These are phyloP conservation scores for Eupeodes corollae DNA, from an alignment of 1,140 invertebrate species.

Conservation along the genomic window DNA sequence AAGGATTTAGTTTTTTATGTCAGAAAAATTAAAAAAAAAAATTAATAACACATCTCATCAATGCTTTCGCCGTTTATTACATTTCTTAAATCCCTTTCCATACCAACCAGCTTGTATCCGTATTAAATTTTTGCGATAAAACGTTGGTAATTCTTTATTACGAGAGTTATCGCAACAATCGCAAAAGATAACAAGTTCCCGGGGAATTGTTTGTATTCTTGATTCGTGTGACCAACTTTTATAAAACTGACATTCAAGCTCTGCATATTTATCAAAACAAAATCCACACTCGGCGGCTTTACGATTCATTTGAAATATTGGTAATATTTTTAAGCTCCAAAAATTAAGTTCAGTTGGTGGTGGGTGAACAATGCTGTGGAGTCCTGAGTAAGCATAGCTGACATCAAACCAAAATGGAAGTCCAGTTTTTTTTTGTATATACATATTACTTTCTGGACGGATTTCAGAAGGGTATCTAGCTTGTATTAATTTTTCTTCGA, in stretches of 20 bases:
- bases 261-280: constrained; percentile 43
- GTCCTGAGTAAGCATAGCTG: constrained; percentile 47
- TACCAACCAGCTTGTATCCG: constrained; percentile 47
- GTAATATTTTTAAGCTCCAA: constrained; percentile 30
- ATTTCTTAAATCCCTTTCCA: constrained; percentile 46
- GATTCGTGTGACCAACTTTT: constrained; percentile 28
- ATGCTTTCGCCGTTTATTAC: constrained; percentile 3
- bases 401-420: constrained; percentile 37
- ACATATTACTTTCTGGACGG: neutral
- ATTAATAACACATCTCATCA: no score
- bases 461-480: neutral
- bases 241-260: constrained; percentile 45
- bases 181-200: constrained; percentile 42
- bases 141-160: constrained; percentile 21
- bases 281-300: constrained; percentile 40
- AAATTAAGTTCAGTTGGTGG: constrained; percentile 38
- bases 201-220: constrained; percentile 38
- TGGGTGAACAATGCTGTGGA: constrained; percentile 50
- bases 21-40: no score
- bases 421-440: constrained; percentile 1
- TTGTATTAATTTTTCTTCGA: no score
- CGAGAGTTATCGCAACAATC: constrained; percentile 43
- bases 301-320: constrained; percentile 33
- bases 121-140: constrained; percentile 25
- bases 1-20: no score